phyloP scores from a whole-genome alignment of 2,797 vertebrate genomes.

The Nasua narica region DNA sequence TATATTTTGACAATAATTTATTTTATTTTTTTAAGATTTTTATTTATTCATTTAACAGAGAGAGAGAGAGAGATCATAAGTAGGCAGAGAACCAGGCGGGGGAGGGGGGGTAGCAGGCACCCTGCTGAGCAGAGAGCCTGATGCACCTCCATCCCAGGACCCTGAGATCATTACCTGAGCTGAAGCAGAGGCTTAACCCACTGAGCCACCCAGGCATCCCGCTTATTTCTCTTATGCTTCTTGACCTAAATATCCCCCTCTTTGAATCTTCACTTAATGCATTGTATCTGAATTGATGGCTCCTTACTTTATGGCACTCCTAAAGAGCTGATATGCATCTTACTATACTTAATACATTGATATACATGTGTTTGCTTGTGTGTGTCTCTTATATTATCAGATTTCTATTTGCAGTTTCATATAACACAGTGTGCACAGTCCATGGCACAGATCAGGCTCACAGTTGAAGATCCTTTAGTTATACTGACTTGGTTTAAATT shows the following conservation, averaged over 20 bases:
- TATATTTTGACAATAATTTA: too few species aligned
- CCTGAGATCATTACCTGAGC: too few species aligned
- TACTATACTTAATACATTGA: neutral
- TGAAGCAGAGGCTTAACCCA: too few species aligned
- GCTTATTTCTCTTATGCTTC: neutral
- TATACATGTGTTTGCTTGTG: neutral
- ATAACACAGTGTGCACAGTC: neutral
- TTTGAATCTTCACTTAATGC: neutral
- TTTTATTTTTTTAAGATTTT: too few species aligned
- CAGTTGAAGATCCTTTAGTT: neutral
- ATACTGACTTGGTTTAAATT: neutral
- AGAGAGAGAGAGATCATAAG: too few species aligned
- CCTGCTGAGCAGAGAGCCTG: too few species aligned
- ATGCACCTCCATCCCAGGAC: too few species aligned
- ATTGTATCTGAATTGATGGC: neutral
- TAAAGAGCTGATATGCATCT: neutral
- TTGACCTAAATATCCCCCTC: neutral
- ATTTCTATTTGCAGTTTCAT: neutral
- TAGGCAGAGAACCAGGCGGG: too few species aligned
- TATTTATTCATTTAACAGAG: too few species aligned
- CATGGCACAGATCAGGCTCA: neutral
- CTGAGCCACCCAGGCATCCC: too few species aligned
- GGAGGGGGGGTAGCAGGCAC: too few species aligned
- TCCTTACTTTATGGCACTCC: neutral
- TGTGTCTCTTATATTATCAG: neutral